Evolutionary conservation across 2,113 vertebrate species (phyloP).

Genomic region (Caloenas nicobarica): DNA sequence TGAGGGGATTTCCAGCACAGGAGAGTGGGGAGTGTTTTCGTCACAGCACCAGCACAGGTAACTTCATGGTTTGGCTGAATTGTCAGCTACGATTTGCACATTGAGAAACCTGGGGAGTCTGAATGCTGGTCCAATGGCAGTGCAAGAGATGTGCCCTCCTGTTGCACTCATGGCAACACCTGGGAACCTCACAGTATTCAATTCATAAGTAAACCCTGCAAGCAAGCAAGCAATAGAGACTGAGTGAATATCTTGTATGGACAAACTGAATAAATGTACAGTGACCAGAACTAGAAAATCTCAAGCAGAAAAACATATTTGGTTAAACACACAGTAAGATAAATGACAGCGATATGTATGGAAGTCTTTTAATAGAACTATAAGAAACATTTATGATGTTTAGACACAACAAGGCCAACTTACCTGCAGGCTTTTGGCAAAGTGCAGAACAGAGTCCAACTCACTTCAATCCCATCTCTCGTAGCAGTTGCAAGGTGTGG

Average conservation of each 20-base stretch:
- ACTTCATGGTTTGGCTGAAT: background rate
- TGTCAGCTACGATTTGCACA: background rate
- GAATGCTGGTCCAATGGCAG: background rate
- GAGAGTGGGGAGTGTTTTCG: background rate
- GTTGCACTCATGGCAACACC: background rate
- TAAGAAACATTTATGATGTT: background rate
- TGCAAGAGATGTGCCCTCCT: background rate
- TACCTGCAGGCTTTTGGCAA: background rate
- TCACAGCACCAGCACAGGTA: background rate
- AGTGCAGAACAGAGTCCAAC: background rate
- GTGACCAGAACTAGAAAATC: background rate
- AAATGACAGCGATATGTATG: background rate
- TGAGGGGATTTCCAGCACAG: background rate
- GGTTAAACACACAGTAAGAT: background rate
- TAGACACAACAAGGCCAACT: background rate
- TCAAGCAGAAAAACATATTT: background rate
- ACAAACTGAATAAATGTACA: background rate
- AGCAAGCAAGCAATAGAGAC: background rate
- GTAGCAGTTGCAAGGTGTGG: background rate
- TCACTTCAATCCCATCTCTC: background rate
- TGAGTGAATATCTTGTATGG: background rate
- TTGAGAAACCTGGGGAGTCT: background rate
- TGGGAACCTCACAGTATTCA: background rate
- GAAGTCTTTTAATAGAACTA: background rate
- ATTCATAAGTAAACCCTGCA: background rate